Percentiles rank a stretch among this genome's conserved stretches.
phyloP scores from a whole-genome alignment of 1,140 invertebrate genomes.

The Brachionus rotundiformis region DNA sequence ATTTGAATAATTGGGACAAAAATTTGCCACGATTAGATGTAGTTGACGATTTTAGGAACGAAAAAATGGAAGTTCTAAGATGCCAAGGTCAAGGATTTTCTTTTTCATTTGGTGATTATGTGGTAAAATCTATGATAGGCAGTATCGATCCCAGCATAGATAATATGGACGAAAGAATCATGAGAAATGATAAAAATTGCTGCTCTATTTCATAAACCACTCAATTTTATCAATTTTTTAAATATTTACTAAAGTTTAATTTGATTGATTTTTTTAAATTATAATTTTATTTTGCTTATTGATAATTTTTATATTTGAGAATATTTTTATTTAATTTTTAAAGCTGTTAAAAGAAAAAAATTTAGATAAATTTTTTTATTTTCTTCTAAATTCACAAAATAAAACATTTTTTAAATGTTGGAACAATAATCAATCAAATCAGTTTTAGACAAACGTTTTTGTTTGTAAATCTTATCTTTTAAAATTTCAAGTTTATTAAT shows the following conservation, averaged over 20 bases:
- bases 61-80: neutral
- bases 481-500: neutral
- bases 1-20: conserved; percentile 44
- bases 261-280: neutral
- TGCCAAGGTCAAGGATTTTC: neutral
- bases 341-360: neutral
- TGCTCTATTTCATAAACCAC: conserved; percentile 28
- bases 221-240: neutral
- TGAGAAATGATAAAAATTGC: neutral
- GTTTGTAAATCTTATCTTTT: neutral
- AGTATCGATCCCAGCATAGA: neutral
- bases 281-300: neutral
- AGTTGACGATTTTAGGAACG: conserved; percentile 25
- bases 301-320: neutral
- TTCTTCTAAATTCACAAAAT: neutral
- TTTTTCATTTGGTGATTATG: conserved; percentile 50
- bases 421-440: conserved; percentile 35
- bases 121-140: conserved; percentile 40
- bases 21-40: conserved; percentile 32
- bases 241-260: neutral
- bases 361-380: neutral
- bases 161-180: neutral
- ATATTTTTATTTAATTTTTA: neutral
- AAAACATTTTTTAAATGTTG: neutral
- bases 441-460: conserved; percentile 30